Conservation (phyloP, 2,113 vertebrate genomes). For the Aegithalos caudatus region DNA sequence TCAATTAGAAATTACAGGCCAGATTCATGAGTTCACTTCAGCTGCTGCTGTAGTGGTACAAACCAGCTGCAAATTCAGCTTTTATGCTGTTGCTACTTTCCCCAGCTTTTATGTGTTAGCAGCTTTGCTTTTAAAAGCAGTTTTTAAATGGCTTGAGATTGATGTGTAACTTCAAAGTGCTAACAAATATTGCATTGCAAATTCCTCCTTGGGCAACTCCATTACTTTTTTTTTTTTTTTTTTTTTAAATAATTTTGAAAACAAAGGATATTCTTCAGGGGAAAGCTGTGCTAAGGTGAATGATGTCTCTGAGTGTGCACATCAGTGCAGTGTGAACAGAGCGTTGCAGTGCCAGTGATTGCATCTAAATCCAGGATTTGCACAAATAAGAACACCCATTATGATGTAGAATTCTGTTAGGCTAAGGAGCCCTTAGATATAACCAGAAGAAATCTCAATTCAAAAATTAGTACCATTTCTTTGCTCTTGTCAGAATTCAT, state of each 20-base stretch:
- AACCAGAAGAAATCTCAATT: not conserved
- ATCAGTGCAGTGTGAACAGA: not conserved
- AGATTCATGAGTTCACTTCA: slow-evolving; percentile 32
- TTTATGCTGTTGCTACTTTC: slow-evolving; percentile 6
- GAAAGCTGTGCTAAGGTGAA: not conserved
- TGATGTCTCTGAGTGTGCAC: not conserved
- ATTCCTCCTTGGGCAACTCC: slow-evolving; percentile 18
- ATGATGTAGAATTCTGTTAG: not conserved
- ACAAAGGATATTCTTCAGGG: slow-evolving; percentile 1
- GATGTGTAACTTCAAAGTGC: slow-evolving; percentile 44
- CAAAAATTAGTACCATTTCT: not conserved
- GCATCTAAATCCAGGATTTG: not conserved
- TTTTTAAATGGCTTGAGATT: slow-evolving; percentile 49
- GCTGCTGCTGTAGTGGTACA: not conserved
- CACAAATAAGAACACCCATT: not conserved
- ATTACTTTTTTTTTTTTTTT: not conserved
- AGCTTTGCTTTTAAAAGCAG: slow-evolving; percentile 42
- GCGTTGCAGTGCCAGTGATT: not conserved
- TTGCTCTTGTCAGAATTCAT: not conserved
- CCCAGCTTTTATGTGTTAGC: slow-evolving; percentile 16
- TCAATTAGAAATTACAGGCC: slow-evolving; percentile 38
- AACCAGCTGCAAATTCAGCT: slow-evolving; percentile 38
- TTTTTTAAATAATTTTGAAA: not conserved
- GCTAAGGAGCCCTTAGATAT: not conserved
- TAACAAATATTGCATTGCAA: slow-evolving; percentile 21